phyloP scores from a whole-genome alignment of 2,113 vertebrate genomes.

The Pheucticus melanocephalus region DNA sequence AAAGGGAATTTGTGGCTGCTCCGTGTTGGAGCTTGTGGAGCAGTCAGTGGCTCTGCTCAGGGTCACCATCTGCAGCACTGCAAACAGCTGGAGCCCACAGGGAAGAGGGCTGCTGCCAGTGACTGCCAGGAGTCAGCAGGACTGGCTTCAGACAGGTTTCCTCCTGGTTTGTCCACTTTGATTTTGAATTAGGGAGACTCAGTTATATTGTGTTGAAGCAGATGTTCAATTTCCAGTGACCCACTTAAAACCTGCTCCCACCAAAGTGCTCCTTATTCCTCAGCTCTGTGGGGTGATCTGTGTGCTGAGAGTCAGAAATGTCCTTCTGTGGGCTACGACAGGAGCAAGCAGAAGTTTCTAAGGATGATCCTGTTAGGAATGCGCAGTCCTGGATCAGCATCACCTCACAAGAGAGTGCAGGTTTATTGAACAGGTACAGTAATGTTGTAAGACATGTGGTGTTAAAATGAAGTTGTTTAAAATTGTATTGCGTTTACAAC shows the following conservation, averaged over 20 bases:
- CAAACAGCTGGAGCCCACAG: background rate
- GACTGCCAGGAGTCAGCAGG: background rate
- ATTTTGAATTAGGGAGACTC: background rate
- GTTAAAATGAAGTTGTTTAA: background rate
- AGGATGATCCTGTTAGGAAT: background rate
- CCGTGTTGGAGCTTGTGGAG: background rate
- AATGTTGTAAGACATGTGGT: background rate
- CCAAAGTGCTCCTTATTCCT: background rate
- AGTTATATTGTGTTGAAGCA: background rate
- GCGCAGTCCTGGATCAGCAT: background rate
- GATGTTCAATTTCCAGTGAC: background rate
- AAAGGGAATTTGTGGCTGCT: background rate
- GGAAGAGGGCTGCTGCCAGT: background rate
- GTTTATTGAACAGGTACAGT: background rate
- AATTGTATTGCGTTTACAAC: background rate
- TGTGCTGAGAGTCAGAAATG: background rate
- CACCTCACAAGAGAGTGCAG: background rate
- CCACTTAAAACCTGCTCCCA: background rate
- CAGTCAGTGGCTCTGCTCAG: background rate
- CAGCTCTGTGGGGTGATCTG: background rate
- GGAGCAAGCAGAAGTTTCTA: background rate
- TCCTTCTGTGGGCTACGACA: background rate
- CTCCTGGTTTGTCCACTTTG: background rate
- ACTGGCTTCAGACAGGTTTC: background rate
- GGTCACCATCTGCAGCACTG: background rate